phyloP scores from a whole-genome alignment of 2,888 invertebrate genomes.

The Ectemnius continuus region DNA sequence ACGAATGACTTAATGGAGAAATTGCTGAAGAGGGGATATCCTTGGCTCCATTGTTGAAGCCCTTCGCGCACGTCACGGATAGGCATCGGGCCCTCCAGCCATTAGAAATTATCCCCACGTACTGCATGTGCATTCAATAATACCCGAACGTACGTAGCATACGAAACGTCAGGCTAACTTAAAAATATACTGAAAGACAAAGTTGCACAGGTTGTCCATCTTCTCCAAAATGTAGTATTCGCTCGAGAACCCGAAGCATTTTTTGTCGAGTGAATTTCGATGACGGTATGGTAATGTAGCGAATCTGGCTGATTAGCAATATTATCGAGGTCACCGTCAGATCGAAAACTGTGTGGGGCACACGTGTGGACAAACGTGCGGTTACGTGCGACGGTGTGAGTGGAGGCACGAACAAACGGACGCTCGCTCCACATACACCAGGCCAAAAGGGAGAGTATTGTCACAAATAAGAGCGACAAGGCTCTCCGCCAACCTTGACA shows the following conservation, averaged over 20 bases:
- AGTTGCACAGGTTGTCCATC: background rate
- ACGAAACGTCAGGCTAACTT: background rate
- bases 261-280: background rate
- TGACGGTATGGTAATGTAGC: background rate
- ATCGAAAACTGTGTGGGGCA: background rate
- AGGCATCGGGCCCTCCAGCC: slow-evolving; percentile 17
- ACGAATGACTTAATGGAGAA: background rate
- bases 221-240: background rate
- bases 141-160: too few relatives aligned
- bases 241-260: background rate
- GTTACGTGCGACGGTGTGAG: background rate
- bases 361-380: background rate
- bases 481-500: slow-evolving; percentile 54
- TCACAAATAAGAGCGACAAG: slow-evolving; percentile 44
- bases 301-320: background rate
- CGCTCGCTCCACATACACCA: slow-evolving; percentile 15
- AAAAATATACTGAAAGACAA: background rate
- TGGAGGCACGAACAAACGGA: background rate
- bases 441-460: slow-evolving; percentile 47
- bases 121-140: background rate
- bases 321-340: slow-evolving; percentile 2
- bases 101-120: background rate
- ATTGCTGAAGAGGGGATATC: slow-evolving; percentile 42
- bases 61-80: slow-evolving; percentile 40
- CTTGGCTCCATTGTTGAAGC: slow-evolving; percentile 63